A percentile compares a stretch with the other conserved stretches of the same genome.
These are phyloP conservation scores for Rotaria macrura DNA, from an alignment of 2,888 invertebrate genomes.

Conservation along the genomic window DNA sequence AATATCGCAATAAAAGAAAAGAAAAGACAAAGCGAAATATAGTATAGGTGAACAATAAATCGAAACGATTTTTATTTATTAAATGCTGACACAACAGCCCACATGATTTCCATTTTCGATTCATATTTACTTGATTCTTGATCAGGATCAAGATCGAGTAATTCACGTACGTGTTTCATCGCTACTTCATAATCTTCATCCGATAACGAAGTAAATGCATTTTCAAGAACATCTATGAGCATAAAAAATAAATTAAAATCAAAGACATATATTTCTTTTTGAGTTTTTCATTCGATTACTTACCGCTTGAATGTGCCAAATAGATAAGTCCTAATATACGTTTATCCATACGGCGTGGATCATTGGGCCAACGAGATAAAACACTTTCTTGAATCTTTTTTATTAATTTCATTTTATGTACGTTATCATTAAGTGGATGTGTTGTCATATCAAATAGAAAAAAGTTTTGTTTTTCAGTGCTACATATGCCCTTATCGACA, in stretches of 20 bases:
- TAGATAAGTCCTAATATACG: constrained; percentile 81
- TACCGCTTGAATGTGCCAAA: constrained; percentile 69
- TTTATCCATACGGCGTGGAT: constrained; percentile 91
- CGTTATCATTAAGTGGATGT: constrained; percentile 89
- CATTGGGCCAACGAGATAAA: constrained; percentile 82
- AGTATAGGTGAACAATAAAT: too few relatives aligned
- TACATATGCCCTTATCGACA: constrained; percentile 95
- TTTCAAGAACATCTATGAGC: constrained; percentile 81
- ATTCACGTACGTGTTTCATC: constrained; percentile 85
- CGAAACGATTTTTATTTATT: constrained; percentile 23
- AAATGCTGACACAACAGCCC: constrained; percentile 79
- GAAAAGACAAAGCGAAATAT: too few relatives aligned
- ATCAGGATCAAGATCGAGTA: constrained; percentile 91
- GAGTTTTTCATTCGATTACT: not conserved
- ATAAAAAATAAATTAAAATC: not conserved
- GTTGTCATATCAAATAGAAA: constrained; percentile 99
- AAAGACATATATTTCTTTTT: not conserved
- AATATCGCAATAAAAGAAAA: too few relatives aligned
- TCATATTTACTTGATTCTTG: constrained; percentile 72
- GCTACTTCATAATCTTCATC: constrained; percentile 90
- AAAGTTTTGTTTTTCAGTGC: constrained; percentile 98
- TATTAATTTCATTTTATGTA: constrained; percentile 84
- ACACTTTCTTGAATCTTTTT: constrained; percentile 91
- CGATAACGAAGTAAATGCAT: constrained; percentile 92
- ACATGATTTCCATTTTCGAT: constrained; percentile 67